These are phyloP conservation scores for Nowickia ferox DNA, from an alignment of 2,888 invertebrate genomes.

Conservation along the genomic window DNA sequence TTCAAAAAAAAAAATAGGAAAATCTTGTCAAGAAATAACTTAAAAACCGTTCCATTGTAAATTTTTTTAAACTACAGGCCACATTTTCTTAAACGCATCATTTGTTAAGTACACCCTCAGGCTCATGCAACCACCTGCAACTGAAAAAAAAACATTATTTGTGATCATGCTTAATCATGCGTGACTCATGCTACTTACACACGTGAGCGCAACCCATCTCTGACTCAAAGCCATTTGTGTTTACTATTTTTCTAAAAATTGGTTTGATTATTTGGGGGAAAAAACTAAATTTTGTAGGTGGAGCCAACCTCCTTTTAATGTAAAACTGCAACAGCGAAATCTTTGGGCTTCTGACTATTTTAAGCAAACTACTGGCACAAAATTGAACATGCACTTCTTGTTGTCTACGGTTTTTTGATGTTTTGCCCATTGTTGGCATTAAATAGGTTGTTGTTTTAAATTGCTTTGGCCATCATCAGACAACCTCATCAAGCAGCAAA, in stretches of 20 bases:
- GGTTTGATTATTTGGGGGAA: background rate
- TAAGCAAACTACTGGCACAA: constrained; percentile 44
- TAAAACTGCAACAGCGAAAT: constrained; percentile 65
- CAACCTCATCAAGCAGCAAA: constrained; percentile 57
- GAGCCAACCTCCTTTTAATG: constrained; percentile 71
- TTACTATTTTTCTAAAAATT: constrained; percentile 33
- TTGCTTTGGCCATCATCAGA: constrained; percentile 61
- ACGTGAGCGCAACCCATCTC: background rate
- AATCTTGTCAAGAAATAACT: too few relatives aligned
- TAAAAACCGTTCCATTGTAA: too few relatives aligned
- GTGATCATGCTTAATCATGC: too few relatives aligned
- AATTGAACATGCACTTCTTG: constrained; percentile 45
- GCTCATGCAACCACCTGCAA: too few relatives aligned
- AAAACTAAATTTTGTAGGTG: constrained; percentile 64
- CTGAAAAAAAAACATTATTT: too few relatives aligned
- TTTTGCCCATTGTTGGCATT: constrained; percentile 47
- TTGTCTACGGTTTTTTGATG: constrained; percentile 35
- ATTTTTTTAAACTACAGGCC: too few relatives aligned
- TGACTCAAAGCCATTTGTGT: background rate
- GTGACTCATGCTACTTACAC: too few relatives aligned
- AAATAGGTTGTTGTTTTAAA: constrained; percentile 47
- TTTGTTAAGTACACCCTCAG: too few relatives aligned
- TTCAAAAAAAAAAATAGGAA: too few relatives aligned
- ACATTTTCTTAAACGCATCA: too few relatives aligned
- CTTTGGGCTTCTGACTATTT: constrained; percentile 60